phyloP scores from a whole-genome alignment of 1,140 invertebrate genomes.

The Anoplolepis gracilipes region DNA sequence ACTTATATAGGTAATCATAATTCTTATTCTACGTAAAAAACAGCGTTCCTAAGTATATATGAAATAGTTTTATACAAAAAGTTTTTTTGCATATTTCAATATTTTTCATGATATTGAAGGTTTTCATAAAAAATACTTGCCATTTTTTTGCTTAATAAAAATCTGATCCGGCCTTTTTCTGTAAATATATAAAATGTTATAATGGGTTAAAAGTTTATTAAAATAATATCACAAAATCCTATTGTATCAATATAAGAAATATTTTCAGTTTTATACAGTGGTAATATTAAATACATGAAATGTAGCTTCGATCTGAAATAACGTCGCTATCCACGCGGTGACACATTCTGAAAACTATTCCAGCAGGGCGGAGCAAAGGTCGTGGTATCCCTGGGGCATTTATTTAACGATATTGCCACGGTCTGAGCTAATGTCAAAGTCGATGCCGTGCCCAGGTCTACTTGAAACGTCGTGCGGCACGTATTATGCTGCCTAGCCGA shows the following conservation, averaged over 20 bases:
- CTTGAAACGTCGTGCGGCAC: slow-evolving; percentile 56
- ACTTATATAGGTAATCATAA: not conserved
- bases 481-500: slow-evolving; percentile 62
- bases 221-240: not conserved
- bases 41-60: not conserved
- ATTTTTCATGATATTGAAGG: not conserved
- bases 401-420: slow-evolving; percentile 56
- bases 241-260: not conserved
- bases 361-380: slow-evolving; percentile 66
- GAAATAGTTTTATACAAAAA: not conserved
- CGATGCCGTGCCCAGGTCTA: slow-evolving; percentile 58
- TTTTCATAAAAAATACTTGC: not conserved
- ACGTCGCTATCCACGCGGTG: slow-evolving; percentile 16
- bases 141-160: not conserved
- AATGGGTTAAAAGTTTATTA: not conserved
- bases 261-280: not conserved
- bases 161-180: not conserved
- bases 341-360: slow-evolving; percentile 68
- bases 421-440: slow-evolving; percentile 70
- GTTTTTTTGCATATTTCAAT: not conserved
- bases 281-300: slow-evolving; percentile 2
- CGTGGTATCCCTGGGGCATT: slow-evolving; percentile 54
- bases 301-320: slow-evolving; percentile 16
- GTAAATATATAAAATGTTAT: not conserved
- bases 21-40: not conserved